Base-by-base conservation (phyloP, 2,113 vertebrate species). In the Sebastes fasciatus region DNA sequence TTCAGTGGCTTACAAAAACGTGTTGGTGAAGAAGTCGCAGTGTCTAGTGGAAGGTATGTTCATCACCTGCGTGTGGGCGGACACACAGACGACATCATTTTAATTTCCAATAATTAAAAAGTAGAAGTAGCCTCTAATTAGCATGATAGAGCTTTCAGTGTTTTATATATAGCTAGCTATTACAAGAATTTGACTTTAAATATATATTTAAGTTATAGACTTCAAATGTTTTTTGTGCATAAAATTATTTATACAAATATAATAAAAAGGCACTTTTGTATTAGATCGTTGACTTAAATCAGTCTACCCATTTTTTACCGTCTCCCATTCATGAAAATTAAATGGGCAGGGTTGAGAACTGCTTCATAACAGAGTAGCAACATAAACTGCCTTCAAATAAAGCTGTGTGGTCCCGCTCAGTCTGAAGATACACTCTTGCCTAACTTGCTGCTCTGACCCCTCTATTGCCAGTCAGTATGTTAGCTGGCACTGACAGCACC, bases 1-100 rank as follows among this genome's bases (percentile, higher is more conserved):
- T 88, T 90, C 62, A 74, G 57, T 90, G 82, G 67, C 85, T 88
- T 86, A 88, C 61, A 84, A 84, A 91, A 88, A 80, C 63, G 80
- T 49, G 80, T 82, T 46, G 76, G 83, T 76, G 57, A 74, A 80
- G 55, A 87, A 57, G 73, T 74, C 51, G 17, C 74, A 81, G 72
- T 78, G 62, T 80, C 64, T 72, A 57, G 72, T 76, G 46, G 48
- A 90, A 87, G 71, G 83, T 81, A 60, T 51, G 71, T 73, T 83
- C 72, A 49, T 86, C 73, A 83, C 61, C 64, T 80, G 55, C 1
- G 8, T 61, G 75, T 83, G 71, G 79, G 65, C 12, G 13, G 60
- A 69, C 79, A 79, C 64, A n/a, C 3, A 45, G 21, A 60, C 45
- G 51, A 61, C 4, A 64, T 43, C 54, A 57, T 61, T 65, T 54